Conservation (phyloP, 2,797 vertebrate species). For the Etheostoma nigrum region DNA sequence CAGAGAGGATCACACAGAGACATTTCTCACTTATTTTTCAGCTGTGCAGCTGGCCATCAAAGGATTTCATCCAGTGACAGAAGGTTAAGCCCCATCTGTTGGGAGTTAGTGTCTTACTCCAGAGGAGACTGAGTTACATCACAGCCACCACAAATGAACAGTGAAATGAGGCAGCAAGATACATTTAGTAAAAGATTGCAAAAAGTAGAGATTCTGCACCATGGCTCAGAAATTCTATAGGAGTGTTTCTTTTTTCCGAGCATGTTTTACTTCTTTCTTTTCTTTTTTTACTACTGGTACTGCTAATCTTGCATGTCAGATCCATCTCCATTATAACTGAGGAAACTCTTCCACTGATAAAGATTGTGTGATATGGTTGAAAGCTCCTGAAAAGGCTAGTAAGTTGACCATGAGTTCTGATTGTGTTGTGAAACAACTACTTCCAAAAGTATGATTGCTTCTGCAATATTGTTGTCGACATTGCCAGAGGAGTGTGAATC, state of each 20-base stretch:
- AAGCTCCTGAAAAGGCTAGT: neutral
- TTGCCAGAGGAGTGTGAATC: neutral
- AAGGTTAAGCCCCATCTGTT: constrained; percentile 71
- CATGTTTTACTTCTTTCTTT: neutral
- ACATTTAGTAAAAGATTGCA: constrained; percentile 10
- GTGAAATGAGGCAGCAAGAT: constrained; percentile 16
- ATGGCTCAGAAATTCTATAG: neutral
- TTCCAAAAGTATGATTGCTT: neutral
- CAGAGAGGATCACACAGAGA: constrained; percentile 33
- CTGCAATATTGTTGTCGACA: neutral
- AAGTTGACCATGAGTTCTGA: neutral
- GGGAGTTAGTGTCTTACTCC: constrained; percentile 40
- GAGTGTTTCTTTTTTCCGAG: neutral
- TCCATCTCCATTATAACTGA: neutral
- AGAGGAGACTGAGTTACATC: constrained; percentile 42
- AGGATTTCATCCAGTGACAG: constrained; percentile 54
- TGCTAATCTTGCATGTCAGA: neutral
- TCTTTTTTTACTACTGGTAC: neutral
- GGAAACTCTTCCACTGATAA: neutral
- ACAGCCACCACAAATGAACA: constrained; percentile 26
- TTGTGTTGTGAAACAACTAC: neutral
- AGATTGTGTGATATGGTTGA: neutral
- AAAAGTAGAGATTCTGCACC: constrained; percentile 3
- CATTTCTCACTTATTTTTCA: constrained; percentile 47
- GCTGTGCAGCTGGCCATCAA: constrained; percentile 47